A percentile compares a stretch with the other conserved stretches of the same genome.
Evolutionary conservation across 2,113 vertebrate species (phyloP).

Genomic region (Ailurus styani): DNA sequence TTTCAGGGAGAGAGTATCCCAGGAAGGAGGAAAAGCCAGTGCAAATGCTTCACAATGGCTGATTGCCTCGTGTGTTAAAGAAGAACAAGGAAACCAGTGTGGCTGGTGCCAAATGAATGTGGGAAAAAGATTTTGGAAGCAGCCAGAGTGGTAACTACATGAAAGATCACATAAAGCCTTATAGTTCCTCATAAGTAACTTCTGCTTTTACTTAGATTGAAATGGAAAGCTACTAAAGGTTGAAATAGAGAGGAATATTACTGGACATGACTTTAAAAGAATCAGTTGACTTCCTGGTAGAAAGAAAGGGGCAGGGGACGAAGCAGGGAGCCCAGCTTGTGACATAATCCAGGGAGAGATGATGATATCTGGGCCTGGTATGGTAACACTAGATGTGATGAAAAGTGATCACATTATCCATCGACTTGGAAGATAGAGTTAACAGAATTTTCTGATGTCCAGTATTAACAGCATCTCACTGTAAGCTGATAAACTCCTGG

Average conservation of each 20-base stretch:
- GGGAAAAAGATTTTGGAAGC: not conserved
- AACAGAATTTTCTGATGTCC: not conserved
- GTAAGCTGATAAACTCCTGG: not conserved
- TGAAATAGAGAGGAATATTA: not conserved
- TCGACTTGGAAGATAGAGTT: not conserved
- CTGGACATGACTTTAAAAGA: not conserved
- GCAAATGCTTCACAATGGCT: not conserved
- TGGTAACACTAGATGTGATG: not conserved
- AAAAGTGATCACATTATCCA: not conserved
- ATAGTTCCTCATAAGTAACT: accelerated
- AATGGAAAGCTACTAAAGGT: not conserved
- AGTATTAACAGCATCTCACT: not conserved
- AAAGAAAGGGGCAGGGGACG: not conserved
- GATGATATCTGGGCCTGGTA: not conserved
- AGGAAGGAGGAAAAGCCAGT: not conserved
- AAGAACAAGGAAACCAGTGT: not conserved
- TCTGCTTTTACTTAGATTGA: not conserved
- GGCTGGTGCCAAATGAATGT: not conserved
- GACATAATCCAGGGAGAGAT: not conserved
- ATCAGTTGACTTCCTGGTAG: not conserved
- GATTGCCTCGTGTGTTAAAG: accelerated
- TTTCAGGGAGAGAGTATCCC: not conserved
- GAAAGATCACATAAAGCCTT: not conserved
- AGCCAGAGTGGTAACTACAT: not conserved
- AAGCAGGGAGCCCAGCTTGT: not conserved